Evolutionary conservation across 2,113 vertebrate genomes (phyloP), one percentile per base, ranked within the genome.

Genomic region (Meriones unguiculatus): DNA sequence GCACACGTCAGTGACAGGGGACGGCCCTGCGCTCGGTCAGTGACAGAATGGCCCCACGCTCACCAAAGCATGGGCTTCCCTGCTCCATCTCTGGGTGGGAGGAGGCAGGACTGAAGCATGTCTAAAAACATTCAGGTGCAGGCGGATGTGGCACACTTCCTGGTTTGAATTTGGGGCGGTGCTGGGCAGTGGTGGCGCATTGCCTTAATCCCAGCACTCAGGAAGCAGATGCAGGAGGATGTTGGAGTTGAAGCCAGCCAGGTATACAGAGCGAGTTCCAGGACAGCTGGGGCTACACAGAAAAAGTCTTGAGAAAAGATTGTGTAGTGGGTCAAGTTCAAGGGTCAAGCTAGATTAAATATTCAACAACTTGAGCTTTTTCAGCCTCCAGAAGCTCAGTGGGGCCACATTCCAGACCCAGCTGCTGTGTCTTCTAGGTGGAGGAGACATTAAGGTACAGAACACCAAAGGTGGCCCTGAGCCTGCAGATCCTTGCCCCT

Each of bases 301-400:
- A 80, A 52, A 80, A 54, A 54, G 76, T 54, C 76, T 52, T 78
- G 76, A 52, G 24, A 28, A 50, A 32, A 52, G 52, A 77, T 95
- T 97, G 93, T n/a, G 95, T 96, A 94, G 95, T 77, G 73, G 90
- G 84, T 62, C 11, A 77, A 64, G 95, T 54, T 89, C 91, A 95
- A 89, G 93, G 97, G 96, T 94, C 97, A 96, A 97, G 80, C 92
- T 93, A 95, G 78, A 97, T 88, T 96, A 96, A 95, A 97, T 50
- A 88, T 84, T 85, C 80, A 72, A 97, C 96, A 93, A 90, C 89
- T 84, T 82, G 57, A 95, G 70, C 81, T 52, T 96, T 64, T 96
- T 57, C 77, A 81, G 67, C 57, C 59, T 95, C 92, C 0, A 0
- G n/a, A 22, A 93, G 72, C 11, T 10, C 0, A 0, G 52, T 52